Conservation (phyloP, 2,888 invertebrate genomes). For the Volucella inflata region DNA sequence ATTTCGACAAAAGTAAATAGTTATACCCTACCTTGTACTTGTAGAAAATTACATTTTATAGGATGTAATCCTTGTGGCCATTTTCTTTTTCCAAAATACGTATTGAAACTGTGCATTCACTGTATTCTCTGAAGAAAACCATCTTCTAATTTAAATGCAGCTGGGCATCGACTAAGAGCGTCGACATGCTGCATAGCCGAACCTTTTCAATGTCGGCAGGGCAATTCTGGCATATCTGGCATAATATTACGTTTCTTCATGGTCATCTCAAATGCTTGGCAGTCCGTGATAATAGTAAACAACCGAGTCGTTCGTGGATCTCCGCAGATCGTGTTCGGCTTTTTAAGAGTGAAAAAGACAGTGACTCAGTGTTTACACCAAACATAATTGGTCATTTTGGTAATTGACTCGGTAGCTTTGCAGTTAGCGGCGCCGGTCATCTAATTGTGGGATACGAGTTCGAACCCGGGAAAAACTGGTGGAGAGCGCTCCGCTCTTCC, state of each 20-base stretch:
- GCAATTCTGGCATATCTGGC: slow-evolving; percentile 64
- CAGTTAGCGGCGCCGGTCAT: no score
- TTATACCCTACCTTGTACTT: slow-evolving; percentile 19
- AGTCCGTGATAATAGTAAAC: slow-evolving; percentile 67
- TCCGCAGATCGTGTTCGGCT: no score
- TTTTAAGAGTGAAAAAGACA: no score
- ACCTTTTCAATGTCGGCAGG: slow-evolving; percentile 69
- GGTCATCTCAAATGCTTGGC: slow-evolving; percentile 61
- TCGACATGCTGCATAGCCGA: slow-evolving; percentile 70
- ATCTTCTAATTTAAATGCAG: slow-evolving; percentile 2
- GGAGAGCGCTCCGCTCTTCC: no score
- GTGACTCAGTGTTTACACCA: no score
- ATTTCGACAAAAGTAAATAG: slow-evolving; percentile 56
- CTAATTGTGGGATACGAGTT: no score
- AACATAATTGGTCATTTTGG: no score
- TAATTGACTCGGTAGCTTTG: no score
- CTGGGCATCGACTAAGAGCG: slow-evolving; percentile 68
- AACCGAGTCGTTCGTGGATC: no score
- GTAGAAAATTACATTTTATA: slow-evolving; percentile 18
- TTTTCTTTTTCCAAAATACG: background rate
- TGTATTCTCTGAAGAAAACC: background rate
- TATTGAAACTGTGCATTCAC: background rate
- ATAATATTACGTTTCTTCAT: slow-evolving; percentile 57
- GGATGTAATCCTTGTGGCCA: background rate
- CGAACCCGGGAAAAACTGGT: no score